phyloP scores from a whole-genome alignment of 2,797 vertebrate genomes.

The Astyanax mexicanus region DNA sequence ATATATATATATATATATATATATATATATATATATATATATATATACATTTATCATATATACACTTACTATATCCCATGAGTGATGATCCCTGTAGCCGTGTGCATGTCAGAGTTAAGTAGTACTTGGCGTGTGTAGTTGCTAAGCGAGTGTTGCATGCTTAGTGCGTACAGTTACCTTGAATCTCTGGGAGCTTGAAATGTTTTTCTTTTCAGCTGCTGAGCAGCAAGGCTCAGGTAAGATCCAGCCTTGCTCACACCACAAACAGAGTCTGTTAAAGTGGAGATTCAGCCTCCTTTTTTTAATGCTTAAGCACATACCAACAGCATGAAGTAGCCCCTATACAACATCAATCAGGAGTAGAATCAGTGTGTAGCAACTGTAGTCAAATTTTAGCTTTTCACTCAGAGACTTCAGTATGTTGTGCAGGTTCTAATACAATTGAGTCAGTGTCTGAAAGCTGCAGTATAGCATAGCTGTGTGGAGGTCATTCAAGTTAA shows the following conservation, averaged over 20 bases:
- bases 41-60: no score
- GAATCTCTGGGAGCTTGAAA: conserved; percentile 54
- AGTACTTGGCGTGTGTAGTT: conserved; percentile 3
- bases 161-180: conserved; percentile 52
- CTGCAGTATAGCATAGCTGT: not conserved
- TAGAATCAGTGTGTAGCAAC: no score
- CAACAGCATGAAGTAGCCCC: conserved; percentile 3
- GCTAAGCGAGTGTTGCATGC: conserved; percentile 41
- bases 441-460: conserved; percentile 5
- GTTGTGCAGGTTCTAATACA: not conserved
- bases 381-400: not conserved
- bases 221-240: conserved; percentile 53
- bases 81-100: conserved; percentile 10
- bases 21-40: no score
- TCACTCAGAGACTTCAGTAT: not conserved
- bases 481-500: not conserved
- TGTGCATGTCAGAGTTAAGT: conserved; percentile 28
- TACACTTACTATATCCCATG: not conserved
- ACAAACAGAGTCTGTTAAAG: conserved; percentile 32
- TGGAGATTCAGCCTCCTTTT: conserved; percentile 20
- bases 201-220: conserved; percentile 65
- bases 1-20: no score
- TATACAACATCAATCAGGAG: not conserved
- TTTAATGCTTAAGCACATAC: conserved; percentile 6
- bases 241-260: conserved; percentile 54